Evolutionary conservation across 2,797 vertebrate species (phyloP), one percentile per base, ranked within the genome.

Genomic region (Pterois miles): DNA sequence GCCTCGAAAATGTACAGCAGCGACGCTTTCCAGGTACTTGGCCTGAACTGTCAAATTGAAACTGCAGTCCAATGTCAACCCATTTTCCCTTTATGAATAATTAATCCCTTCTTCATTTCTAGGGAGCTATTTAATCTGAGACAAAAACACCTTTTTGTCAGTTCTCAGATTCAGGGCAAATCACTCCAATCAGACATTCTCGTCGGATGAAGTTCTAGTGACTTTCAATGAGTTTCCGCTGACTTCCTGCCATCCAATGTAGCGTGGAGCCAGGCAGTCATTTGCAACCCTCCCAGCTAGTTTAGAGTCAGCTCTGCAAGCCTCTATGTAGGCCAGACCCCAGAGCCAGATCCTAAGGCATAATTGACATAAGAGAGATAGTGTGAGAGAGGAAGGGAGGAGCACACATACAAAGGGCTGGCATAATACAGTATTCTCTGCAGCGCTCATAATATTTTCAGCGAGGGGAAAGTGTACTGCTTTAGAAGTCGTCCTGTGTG

Each of bases 271-370:
- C 22, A 60, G 76, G 80, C 65, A 80, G 83, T 86, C 78, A 84
- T 91, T 87, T 88, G 86, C 86, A 90, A 83, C 76, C 79, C 87
- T 87, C 82, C 66, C 74, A 89, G 86, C 71, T 82, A 86, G 82
- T 87, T 86, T 89, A 69, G 76, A 90, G 84, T 77, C 82, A 80
- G 76, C 76, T 86, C 80, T 84, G 82, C 73, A 77, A 83, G 50
- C 74, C 73, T 89, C 76, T 87, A 91, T 92, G 76, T 92, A 92
- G 89, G 89, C 88, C 84, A 92, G 80, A 85, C 74, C 92, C 89
- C 78, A 86, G 83, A 93, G 92, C 68, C 83, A 81, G 43, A 84
- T 88, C 89, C 88, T 71, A 53, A 68, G 84, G 88, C 87, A 78
- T 87, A 84, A 88, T 60, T 86, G 85, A 87, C 80, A 88, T 77